Percentiles rank a stretch among this genome's conserved stretches.
These are phyloP conservation scores for Hypomesus transpacificus DNA, from an alignment of 2,113 vertebrate species.

Conservation along the genomic window DNA sequence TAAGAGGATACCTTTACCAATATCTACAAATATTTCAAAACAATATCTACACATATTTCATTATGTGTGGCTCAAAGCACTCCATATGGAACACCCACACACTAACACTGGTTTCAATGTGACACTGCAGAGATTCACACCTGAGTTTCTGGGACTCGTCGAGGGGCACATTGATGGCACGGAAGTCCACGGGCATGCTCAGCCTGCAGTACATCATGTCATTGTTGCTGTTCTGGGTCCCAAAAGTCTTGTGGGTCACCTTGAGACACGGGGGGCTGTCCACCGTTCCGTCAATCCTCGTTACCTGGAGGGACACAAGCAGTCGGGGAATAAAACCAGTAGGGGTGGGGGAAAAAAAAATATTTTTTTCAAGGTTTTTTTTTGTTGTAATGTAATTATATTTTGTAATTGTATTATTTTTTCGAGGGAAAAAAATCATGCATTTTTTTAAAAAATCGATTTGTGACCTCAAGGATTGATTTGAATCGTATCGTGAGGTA, in stretches of 20 bases:
- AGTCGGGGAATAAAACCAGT: not conserved
- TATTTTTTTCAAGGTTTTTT: too few species aligned
- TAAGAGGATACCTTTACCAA: too few species aligned
- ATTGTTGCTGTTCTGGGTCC: slow-evolving; percentile 89
- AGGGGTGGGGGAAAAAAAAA: not conserved
- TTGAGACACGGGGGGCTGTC: slow-evolving; percentile 93
- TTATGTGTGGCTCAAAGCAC: not conserved
- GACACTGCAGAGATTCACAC: slow-evolving; percentile 27
- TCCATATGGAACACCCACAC: too few species aligned
- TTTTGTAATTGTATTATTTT: too few species aligned
- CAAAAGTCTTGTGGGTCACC: slow-evolving; percentile 93
- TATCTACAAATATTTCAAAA: not conserved
- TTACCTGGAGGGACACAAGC: slow-evolving; percentile 71
- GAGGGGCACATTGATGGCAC: slow-evolving; percentile 68
- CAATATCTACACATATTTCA: not conserved
- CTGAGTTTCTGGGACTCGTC: slow-evolving; percentile 65
- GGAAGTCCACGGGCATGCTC: slow-evolving; percentile 93
- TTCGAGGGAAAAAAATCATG: too few species aligned
- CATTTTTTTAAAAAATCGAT: too few species aligned
- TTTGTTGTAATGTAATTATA: too few species aligned
- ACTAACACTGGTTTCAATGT: too few species aligned
- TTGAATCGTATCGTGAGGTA: too few species aligned
- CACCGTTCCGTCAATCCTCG: slow-evolving; percentile 89
- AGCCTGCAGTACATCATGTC: slow-evolving; percentile 91
- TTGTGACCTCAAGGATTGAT: too few species aligned